Percentiles rank a stretch among this genome's conserved stretches.
Conservation (phyloP, 2,797 vertebrate species). For the Sebastolobus alascanus region DNA sequence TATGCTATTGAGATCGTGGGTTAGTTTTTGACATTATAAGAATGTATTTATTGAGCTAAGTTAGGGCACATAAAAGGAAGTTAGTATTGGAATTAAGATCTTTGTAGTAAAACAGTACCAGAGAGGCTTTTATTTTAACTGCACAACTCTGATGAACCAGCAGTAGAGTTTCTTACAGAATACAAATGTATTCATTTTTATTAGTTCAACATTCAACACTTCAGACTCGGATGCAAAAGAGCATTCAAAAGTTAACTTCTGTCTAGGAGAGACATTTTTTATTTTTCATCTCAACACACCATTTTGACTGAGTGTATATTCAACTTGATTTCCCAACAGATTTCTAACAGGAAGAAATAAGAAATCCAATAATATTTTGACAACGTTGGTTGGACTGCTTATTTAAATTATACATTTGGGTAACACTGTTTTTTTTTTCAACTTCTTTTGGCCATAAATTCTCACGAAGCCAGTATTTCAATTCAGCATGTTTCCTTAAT, state of each 20-base stretch:
- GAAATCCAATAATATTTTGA: no score
- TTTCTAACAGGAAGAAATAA: not conserved
- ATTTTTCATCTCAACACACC: not conserved
- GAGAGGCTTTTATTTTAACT: not conserved
- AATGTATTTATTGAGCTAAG: not conserved
- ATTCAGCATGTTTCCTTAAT: no score
- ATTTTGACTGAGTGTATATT: not conserved
- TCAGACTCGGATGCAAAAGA: not conserved
- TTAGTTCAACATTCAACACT: not conserved
- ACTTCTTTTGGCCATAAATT: no score
- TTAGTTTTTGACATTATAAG: not conserved
- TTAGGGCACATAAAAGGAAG: not conserved
- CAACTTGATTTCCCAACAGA: not conserved
- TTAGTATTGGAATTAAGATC: not conserved
- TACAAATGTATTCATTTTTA: not conserved
- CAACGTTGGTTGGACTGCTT: no score
- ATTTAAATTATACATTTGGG: no score
- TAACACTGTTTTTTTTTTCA: no score
- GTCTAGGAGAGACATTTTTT: not conserved
- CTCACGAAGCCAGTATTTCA: no score
- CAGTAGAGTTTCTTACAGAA: not conserved
- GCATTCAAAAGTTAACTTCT: not conserved
- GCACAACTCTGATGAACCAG: not conserved
- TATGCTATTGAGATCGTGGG: not conserved
- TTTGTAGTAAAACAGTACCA: not conserved